A percentile compares a stretch with the other conserved stretches of the same genome.
These are phyloP conservation scores for Halesus radiatus DNA, from an alignment of 1,140 invertebrate genomes.

Conservation along the genomic window DNA sequence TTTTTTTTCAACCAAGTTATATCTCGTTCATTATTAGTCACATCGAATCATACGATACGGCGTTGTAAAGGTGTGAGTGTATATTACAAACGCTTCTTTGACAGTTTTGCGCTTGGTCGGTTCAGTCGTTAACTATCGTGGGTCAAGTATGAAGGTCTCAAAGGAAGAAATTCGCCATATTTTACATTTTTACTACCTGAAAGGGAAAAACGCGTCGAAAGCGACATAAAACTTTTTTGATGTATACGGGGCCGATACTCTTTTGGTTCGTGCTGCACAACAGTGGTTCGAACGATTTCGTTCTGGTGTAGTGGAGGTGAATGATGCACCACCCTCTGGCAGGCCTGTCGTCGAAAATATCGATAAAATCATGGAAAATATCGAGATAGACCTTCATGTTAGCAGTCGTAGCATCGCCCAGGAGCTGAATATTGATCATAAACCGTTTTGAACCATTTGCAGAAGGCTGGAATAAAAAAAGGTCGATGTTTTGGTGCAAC, in stretches of 20 bases:
- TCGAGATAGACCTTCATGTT: slow-evolving; percentile 22
- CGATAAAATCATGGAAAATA: slow-evolving; percentile 25
- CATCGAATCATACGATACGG: not conserved
- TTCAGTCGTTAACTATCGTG: slow-evolving; percentile 10
- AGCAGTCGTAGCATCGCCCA: slow-evolving; percentile 19
- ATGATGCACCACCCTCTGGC: slow-evolving; percentile 8
- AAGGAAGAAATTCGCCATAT: slow-evolving; percentile 8
- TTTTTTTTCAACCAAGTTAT: too few species aligned
- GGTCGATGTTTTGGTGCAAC: too few species aligned
- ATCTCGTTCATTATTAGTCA: slow-evolving; percentile 5
- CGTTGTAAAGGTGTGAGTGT: slow-evolving; percentile 13
- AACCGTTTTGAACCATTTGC: too few species aligned
- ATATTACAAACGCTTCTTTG: not conserved
- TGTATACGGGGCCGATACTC: slow-evolving; percentile 16
- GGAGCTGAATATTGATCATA: slow-evolving; percentile 13
- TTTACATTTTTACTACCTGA: slow-evolving; percentile 7
- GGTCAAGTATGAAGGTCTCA: not conserved
- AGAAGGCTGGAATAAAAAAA: too few species aligned
- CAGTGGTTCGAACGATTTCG: slow-evolving; percentile 22
- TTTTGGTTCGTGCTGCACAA: slow-evolving; percentile 6
- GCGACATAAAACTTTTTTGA: too few species aligned
- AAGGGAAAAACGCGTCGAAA: not conserved
- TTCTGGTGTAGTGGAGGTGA: slow-evolving; percentile 21
- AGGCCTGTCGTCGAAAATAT: slow-evolving; percentile 16
- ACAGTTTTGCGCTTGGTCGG: slow-evolving; percentile 18